Percentiles rank a stretch among this genome's conserved stretches.
Conservation (phyloP, 2,797 vertebrate genomes). For the Parotocinclus haroldoi region DNA sequence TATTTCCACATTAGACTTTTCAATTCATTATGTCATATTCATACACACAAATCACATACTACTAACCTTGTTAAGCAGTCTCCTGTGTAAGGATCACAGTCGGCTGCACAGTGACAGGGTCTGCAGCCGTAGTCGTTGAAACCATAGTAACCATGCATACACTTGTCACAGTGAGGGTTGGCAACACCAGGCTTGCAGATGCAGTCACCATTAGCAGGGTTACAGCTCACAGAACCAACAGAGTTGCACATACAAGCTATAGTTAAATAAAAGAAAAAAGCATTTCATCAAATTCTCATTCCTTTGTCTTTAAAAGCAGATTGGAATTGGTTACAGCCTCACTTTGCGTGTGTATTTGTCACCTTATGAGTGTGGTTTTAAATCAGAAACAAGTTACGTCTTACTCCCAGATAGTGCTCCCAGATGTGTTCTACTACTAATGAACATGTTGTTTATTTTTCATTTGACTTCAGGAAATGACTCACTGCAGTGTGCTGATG, state of each 20-base stretch:
- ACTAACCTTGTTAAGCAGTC: slow-evolving; percentile 69
- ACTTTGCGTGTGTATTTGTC: too few species aligned
- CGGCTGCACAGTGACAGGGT: slow-evolving; percentile 87
- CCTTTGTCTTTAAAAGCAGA: too few species aligned
- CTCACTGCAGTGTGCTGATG: too few species aligned
- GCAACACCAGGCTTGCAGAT: slow-evolving; percentile 91
- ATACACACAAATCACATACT: background rate
- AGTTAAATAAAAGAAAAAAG: slow-evolving; percentile 31
- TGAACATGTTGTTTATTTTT: too few species aligned
- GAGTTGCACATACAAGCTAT: slow-evolving; percentile 87
- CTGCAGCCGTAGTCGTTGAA: slow-evolving; percentile 88
- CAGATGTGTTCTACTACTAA: too few species aligned
- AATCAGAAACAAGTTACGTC: too few species aligned
- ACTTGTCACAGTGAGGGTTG: slow-evolving; percentile 81
- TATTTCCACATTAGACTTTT: background rate
- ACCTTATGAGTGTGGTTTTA: too few species aligned
- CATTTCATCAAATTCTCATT: too few species aligned
- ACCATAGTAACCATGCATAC: slow-evolving; percentile 95
- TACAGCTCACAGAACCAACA: slow-evolving; percentile 81
- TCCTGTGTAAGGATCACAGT: slow-evolving; percentile 86
- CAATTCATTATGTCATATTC: background rate
- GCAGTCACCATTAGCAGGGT: slow-evolving; percentile 86
- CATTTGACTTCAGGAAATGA: too few species aligned
- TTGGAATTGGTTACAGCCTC: too few species aligned
- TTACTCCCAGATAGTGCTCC: too few species aligned